A percentile compares a stretch with the other conserved stretches of the same genome.
Evolutionary conservation across 2,797 vertebrate species (phyloP).

Genomic region (Alosa sapidissima): DNA sequence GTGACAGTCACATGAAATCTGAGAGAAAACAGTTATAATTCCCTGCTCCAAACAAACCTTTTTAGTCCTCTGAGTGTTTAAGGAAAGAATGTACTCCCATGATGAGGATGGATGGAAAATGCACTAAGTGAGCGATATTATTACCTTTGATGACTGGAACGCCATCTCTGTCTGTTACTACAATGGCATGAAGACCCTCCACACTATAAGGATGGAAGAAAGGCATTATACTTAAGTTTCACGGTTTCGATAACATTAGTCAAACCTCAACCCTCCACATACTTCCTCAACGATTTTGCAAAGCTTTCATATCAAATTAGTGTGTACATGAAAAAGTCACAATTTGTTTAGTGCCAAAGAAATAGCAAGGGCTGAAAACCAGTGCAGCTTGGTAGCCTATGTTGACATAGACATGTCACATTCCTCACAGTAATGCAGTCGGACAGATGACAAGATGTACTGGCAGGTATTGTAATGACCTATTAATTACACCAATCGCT

Average conservation of each 20-base stretch:
- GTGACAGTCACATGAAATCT: background rate
- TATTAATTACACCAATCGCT: no score
- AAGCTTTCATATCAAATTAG: background rate
- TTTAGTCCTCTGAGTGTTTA: background rate
- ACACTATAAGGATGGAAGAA: constrained; percentile 67
- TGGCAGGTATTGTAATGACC: no score
- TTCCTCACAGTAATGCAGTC: no score
- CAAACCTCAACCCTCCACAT: no score
- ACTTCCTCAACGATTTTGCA: no score
- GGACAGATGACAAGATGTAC: no score
- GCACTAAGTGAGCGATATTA: background rate
- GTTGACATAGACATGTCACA: no score
- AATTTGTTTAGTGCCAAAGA: no score
- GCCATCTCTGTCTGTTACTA: constrained; percentile 92
- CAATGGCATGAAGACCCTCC: constrained; percentile 94
- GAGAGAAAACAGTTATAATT: background rate
- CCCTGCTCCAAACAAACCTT: background rate
- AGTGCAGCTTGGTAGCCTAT: background rate
- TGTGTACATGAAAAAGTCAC: no score
- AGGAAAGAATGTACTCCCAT: background rate
- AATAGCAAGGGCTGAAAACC: background rate
- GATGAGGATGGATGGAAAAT: background rate
- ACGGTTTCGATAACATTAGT: no score
- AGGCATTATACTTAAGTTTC: background rate
- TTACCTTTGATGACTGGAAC: constrained; percentile 96